A percentile compares a stretch with the other conserved stretches of the same genome.
Evolutionary conservation across 2,113 vertebrate genomes (phyloP).

Genomic region (Parotia lawesii): DNA sequence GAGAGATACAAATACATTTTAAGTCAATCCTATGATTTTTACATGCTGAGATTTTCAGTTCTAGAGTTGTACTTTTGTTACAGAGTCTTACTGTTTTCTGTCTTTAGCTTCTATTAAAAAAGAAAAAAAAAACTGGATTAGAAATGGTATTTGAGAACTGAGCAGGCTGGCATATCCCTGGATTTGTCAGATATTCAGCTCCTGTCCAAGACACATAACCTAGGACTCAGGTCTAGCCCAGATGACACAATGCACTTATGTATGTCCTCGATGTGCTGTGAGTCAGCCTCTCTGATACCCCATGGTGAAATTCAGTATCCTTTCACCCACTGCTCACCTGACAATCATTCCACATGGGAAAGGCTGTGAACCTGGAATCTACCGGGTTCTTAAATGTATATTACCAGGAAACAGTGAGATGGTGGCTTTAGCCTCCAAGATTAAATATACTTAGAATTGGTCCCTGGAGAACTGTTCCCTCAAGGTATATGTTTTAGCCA

Average conservation of each 20-base stretch:
- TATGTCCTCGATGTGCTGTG: rapidly evolving
- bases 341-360: neutral
- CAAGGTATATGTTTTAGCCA: neutral
- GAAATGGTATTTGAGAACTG: neutral
- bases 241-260: no score
- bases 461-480: neutral
- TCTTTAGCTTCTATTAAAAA: neutral
- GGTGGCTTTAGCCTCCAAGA: neutral
- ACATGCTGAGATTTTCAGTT: neutral
- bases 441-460: neutral
- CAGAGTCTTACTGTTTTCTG: neutral
- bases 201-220: neutral
- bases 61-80: neutral
- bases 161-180: neutral
- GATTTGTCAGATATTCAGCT: neutral
- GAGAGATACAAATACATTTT: neutral
- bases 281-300: neutral
- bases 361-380: neutral
- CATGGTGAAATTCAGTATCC: neutral
- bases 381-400: neutral
- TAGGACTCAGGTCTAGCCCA: neutral
- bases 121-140: neutral
- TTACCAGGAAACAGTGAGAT: neutral
- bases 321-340: neutral
- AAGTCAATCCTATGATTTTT: neutral